Base-by-base conservation (phyloP, 2,797 vertebrate species). In the Chaunax sp. region DNA sequence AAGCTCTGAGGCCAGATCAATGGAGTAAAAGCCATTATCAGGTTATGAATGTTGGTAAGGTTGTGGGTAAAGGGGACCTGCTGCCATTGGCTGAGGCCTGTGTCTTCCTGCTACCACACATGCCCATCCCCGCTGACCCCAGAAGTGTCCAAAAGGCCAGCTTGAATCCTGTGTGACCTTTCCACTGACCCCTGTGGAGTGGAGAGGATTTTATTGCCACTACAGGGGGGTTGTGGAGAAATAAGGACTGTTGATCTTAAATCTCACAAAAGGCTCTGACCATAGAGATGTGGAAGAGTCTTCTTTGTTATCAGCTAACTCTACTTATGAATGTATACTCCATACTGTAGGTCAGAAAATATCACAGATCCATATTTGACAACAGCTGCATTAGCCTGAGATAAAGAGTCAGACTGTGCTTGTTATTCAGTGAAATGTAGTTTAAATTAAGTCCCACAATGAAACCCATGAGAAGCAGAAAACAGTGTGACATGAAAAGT, bases 81-180 rank as follows among this genome's bases (percentile, higher is more conserved):
- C 70, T 74, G 64, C 68, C 67, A 85, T 87, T 90, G 87, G 83
- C 60, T 63, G 65, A 82, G 26, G 62, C 20, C 26, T 0, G 41
- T 70, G 79, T 77, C 73, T 71, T 76, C 82, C 66, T 69, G 66
- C 72, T 71, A 30, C 49, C 66, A 73, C 58, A 54, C 46, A 66
- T 46, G 70, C 88, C 89, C 93, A 83, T 85, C 92, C 93, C 87
- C 89, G 35, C 75, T 91, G 92, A 93, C 91, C 92, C 81, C 71
- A 35, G 72, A 28, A 71, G 73, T 74, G 89, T 85, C 87, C 89
- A 87, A 87, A 87, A 87, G 86, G 71, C 81, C 23, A 59, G 80
- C 76, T 78, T 88, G 89, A 89, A 90, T 89, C 52, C 72, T 81
- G 76, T 46, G 77, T 87, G 90, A 92, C 91, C 93, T 83, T 77